phyloP scores from a whole-genome alignment of 2,113 vertebrate genomes.

The Tenebrosternarchus preto region DNA sequence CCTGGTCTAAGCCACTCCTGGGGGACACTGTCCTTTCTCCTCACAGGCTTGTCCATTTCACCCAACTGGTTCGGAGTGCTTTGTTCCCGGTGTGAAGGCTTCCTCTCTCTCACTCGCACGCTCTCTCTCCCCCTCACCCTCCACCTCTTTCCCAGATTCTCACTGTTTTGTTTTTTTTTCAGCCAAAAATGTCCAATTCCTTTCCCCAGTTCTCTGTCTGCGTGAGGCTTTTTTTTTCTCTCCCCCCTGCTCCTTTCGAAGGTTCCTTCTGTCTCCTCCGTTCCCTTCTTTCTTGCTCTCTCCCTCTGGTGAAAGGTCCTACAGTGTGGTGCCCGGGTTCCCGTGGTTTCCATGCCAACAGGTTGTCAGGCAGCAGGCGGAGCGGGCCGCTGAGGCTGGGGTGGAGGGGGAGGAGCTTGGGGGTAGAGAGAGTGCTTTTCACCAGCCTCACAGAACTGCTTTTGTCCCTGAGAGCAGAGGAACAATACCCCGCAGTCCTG shows the following conservation, averaged over 20 bases:
- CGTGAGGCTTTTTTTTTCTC: background rate
- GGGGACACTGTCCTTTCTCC: conserved; percentile 10
- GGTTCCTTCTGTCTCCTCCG: conserved; percentile 36
- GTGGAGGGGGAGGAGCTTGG: conserved; percentile 58
- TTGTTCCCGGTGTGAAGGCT: conserved; percentile 46
- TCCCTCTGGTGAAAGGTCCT: conserved; percentile 54
- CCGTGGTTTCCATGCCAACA: conserved; percentile 67
- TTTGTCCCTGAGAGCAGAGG: conserved; percentile 72
- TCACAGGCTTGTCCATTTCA: conserved; percentile 2
- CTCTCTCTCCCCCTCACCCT: conserved; percentile 1
- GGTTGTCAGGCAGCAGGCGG: conserved; percentile 48
- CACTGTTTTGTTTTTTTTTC: conserved; percentile 12
- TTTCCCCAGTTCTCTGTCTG: conserved; percentile 34
- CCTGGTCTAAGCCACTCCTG: too few relatives aligned
- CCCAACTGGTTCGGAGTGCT: conserved; percentile 33
- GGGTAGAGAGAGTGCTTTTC: conserved; percentile 64
- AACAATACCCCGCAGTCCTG: conserved; percentile 75
- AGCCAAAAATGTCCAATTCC: conserved; percentile 36
- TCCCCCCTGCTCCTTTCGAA: background rate
- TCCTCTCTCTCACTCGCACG: conserved; percentile 39
- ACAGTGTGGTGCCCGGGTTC: conserved; percentile 58
- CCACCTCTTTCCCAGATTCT: conserved; percentile 32
- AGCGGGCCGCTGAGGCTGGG: conserved; percentile 54
- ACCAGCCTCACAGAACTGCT: conserved; percentile 73
- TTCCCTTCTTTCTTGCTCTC: conserved; percentile 44